Base-by-base conservation (phyloP, 2,888 invertebrate species). In the Tenthredo scrophulariae region DNA sequence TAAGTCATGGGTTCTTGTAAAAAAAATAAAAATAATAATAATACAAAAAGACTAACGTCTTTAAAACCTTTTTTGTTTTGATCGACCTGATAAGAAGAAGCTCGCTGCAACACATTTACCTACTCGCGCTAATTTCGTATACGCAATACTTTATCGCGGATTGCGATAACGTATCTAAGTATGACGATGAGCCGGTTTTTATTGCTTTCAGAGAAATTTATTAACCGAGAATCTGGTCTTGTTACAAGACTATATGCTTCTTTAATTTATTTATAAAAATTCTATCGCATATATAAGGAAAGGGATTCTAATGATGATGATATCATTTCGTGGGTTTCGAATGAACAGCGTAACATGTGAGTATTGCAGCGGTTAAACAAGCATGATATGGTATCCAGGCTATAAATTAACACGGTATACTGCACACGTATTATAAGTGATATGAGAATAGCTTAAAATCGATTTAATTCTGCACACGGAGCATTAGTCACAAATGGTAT, bases 401-500 rank as follows among this genome's bases (percentile, higher is more conserved):
- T 74, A 43, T 43, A 74, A 22, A 74, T 74, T 74, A 43, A 10
- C 74, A 74, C 43, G 43, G 74, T 74, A 33, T 29, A 74, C 74
- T 22, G 77, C 29, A 77, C 77, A 77, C 33, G 40, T 46, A 46
- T 50, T 29, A 50, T 26, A 77, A 77, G 54, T 54, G 77, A 77
- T 54, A 77, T 77, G n/a, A 50, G 33, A 77, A 54, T 77, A 50
- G 50, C 22, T 77, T 77, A 13, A 50, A 77, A 77, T 77, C 77
- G 77, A 50, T 77, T 77, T 54, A 50, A 33, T 46, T 46, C 46
- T 33, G 29, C 54, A 77, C 29, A 10, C 54, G 77, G 15, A 67
- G 67, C 54, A 77, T 77, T 77, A 77, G 77, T 77, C 54, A 77
- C 77, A 54, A 50, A 77, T 40, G 50, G 46, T 54, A 77, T 77